These are phyloP conservation scores for Zosterops japonicus DNA, from an alignment of 2,113 vertebrate genomes.

Conservation along the genomic window DNA sequence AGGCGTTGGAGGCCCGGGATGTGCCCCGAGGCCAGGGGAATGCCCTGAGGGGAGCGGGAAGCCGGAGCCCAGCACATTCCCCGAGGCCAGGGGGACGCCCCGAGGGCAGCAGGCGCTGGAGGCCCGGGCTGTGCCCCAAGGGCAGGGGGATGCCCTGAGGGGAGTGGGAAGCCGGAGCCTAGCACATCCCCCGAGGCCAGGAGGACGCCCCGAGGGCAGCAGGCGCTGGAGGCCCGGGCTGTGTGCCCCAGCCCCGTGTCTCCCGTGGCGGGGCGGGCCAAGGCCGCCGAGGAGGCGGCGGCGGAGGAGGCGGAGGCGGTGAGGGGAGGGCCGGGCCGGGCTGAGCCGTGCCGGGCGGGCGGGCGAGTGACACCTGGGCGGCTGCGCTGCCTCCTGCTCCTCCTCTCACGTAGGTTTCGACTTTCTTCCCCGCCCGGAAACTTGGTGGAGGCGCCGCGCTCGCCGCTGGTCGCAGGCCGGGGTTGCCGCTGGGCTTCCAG, in stretches of 20 bases:
- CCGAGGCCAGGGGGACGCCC: no score
- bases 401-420: conserved; percentile 51
- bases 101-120: not conserved
- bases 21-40: no score
- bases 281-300: not conserved
- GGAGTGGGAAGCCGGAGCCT: rapidly evolving
- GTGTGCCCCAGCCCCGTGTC: not conserved
- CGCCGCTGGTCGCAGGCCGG: not conserved
- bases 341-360: not conserved
- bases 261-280: not conserved
- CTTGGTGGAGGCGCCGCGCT: not conserved
- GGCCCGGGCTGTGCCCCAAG: not conserved
- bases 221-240: not conserved
- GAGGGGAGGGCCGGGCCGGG: not conserved
- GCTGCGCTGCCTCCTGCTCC: not conserved
- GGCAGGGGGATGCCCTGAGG: not conserved
- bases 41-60: no score
- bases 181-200: not conserved
- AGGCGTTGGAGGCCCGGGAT: no score
- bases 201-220: rapidly evolving
- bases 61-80: not conserved
- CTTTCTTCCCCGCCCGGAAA: conserved; percentile 67
- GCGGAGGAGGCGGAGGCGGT: not conserved
- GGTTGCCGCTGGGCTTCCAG: not conserved
- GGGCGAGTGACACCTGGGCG: conserved; percentile 33